Percentiles rank a stretch among this genome's conserved stretches.
Evolutionary conservation across 2,888 invertebrate species (phyloP).

Genomic region (Ypsolopha sequella): DNA sequence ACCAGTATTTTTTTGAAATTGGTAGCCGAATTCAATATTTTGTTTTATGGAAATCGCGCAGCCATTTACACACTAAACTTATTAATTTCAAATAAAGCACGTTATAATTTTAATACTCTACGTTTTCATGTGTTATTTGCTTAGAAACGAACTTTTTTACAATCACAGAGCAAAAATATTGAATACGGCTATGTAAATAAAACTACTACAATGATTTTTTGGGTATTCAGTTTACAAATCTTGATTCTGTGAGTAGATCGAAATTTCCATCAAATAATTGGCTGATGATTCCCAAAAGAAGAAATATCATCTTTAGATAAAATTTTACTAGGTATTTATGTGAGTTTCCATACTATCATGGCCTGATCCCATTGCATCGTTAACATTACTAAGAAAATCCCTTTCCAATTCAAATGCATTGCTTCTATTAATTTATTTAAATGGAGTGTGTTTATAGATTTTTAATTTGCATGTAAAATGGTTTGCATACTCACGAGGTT

Average conservation of each 20-base stretch:
- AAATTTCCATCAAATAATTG: slow-evolving; percentile 36
- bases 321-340: slow-evolving; percentile 42
- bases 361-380: slow-evolving; percentile 53
- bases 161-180: no score
- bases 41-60: no score
- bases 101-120: no score
- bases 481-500: slow-evolving; percentile 50
- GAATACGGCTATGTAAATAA: no score
- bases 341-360: slow-evolving; percentile 51
- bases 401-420: slow-evolving; percentile 27
- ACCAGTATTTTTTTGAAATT: no score
- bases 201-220: no score
- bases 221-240: no score
- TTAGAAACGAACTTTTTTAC: no score
- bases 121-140: no score
- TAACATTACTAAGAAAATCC: slow-evolving; percentile 20
- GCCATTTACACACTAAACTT: no score
- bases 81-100: no score
- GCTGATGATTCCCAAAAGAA: slow-evolving; percentile 15
- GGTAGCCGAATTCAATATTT: no score
- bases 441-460: slow-evolving; percentile 36
- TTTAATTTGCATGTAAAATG: slow-evolving; percentile 63
- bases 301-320: background rate
- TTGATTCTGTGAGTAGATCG: slow-evolving; percentile 26
- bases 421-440: slow-evolving; percentile 47